Conservation (phyloP, 2,888 invertebrate genomes). For the Euplexia lucipara region DNA sequence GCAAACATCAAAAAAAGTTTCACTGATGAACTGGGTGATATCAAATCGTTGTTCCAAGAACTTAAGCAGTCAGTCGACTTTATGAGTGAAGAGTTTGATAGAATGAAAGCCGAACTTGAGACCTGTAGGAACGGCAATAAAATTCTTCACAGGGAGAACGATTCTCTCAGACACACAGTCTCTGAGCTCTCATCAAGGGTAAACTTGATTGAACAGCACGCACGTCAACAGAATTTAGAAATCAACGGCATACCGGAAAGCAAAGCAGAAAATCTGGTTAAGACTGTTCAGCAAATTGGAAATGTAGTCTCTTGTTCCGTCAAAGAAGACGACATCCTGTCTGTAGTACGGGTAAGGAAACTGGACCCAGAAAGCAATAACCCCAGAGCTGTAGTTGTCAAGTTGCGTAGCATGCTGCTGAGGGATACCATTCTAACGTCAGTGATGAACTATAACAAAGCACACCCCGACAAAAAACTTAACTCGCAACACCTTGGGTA, state of each 20-base stretch:
- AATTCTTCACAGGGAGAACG: too few species aligned
- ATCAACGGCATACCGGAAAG: too few species aligned
- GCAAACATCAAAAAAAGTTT: constrained; percentile 12
- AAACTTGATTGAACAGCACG: too few species aligned
- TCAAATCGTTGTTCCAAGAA: constrained; percentile 5
- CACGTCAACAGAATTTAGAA: too few species aligned
- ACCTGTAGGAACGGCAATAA: too few species aligned
- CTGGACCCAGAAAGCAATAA: too few species aligned
- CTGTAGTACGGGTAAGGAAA: constrained; percentile 6
- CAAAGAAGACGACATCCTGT: constrained; percentile 16
- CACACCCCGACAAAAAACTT: constrained; percentile 9
- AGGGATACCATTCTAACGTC: constrained; percentile 16
- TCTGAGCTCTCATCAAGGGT: too few species aligned
- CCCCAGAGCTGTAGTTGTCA: constrained; percentile 9
- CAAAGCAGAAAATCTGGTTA: too few species aligned
- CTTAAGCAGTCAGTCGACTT: background rate
- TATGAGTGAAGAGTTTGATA: too few species aligned
- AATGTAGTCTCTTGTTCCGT: constrained; percentile 8
- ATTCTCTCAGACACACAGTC: too few species aligned
- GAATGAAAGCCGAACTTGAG: too few species aligned
- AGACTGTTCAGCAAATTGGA: too few species aligned
- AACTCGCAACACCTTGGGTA: constrained; percentile 15
- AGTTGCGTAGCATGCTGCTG: background rate
- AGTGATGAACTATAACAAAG: constrained; percentile 9
- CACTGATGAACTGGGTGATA: constrained; percentile 6